Percentiles rank a stretch among this genome's conserved stretches.
Conservation (phyloP, 2,797 vertebrate species). For the Schizopygopsis malacanthus region DNA sequence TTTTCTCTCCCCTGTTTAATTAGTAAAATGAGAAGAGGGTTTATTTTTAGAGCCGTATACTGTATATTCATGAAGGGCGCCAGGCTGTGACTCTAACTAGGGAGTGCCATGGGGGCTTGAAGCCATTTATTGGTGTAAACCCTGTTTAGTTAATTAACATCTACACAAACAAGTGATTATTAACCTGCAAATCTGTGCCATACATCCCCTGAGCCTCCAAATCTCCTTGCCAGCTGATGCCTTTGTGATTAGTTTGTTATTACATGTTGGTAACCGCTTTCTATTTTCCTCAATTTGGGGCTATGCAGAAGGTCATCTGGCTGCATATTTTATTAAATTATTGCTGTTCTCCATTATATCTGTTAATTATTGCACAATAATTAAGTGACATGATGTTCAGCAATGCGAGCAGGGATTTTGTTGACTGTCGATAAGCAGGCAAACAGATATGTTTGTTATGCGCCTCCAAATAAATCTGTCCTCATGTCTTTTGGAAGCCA, state of each 20-base stretch:
- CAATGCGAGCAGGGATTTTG: conserved; percentile 49
- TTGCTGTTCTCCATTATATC: conserved; percentile 43
- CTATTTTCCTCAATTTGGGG: conserved; percentile 15
- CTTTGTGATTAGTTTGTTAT: conserved; percentile 32
- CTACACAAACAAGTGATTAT: conserved; percentile 57
- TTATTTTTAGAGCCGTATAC: conserved; percentile 46
- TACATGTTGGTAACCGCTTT: conserved; percentile 33
- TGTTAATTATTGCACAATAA: conserved; percentile 53
- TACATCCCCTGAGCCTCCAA: conserved; percentile 34
- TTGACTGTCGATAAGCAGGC: conserved; percentile 34
- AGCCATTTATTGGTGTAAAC: conserved; percentile 58
- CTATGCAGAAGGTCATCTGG: conserved; percentile 33
- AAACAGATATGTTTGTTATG: conserved; percentile 35
- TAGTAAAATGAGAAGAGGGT: conserved; percentile 56
- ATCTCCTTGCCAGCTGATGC: conserved; percentile 42
- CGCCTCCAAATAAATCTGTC: conserved; percentile 16
- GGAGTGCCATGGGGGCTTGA: conserved; percentile 47
- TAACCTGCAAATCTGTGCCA: conserved; percentile 57
- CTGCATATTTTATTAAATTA: conserved; percentile 33
- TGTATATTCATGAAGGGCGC: conserved; percentile 60
- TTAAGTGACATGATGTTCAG: conserved; percentile 50
- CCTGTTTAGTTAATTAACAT: conserved; percentile 55
- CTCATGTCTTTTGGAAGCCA: neutral
- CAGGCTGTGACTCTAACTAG: conserved; percentile 49
- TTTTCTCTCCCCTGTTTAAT: conserved; percentile 63